Percentiles rank a stretch among this genome's conserved stretches.
Conservation (phyloP, 1,140 invertebrate species). For the Trissolcus basalis region DNA sequence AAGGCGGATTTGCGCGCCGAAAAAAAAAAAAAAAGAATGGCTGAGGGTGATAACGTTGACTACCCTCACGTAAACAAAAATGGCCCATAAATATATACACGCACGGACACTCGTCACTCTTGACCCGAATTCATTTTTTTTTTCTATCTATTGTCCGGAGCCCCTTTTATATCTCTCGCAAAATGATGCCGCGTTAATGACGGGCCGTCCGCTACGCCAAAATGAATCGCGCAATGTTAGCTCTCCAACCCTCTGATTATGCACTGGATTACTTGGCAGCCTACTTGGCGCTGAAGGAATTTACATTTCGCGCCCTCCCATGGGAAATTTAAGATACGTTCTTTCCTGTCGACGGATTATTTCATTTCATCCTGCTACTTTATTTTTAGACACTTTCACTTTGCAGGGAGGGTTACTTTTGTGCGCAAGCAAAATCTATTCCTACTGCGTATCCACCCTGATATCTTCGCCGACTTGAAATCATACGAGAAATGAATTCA, state of each 20-base stretch:
- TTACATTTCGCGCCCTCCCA: conserved; percentile 47
- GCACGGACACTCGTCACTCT: conserved; percentile 21
- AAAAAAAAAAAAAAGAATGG: conserved; percentile 3
- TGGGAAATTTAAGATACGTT: conserved; percentile 58
- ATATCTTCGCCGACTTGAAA: conserved; percentile 40
- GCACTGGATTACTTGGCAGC: conserved; percentile 47
- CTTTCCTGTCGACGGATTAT: conserved; percentile 61
- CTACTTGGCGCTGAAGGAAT: conserved; percentile 40
- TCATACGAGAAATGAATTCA: conserved; percentile 64
- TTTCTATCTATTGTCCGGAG: background rate
- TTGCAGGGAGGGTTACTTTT: conserved; percentile 55
- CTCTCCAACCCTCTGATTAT: conserved; percentile 47
- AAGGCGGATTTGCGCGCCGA: conserved; percentile 22
- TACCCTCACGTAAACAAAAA: conserved; percentile 36
- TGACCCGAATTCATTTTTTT: conserved; percentile 34
- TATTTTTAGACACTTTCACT: conserved; percentile 62
- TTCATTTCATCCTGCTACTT: conserved; percentile 59
- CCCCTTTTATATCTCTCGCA: conserved; percentile 2
- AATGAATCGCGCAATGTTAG: conserved; percentile 32
- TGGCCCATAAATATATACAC: conserved; percentile 25
- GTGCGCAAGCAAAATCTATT: conserved; percentile 55
- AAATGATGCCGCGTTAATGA: conserved; percentile 41
- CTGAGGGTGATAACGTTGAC: conserved; percentile 6
- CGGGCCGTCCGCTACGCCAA: background rate
- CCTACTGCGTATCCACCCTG: conserved; percentile 39